phyloP scores from a whole-genome alignment of 2,113 vertebrate genomes.

The Protobothrops mucrosquamatus region DNA sequence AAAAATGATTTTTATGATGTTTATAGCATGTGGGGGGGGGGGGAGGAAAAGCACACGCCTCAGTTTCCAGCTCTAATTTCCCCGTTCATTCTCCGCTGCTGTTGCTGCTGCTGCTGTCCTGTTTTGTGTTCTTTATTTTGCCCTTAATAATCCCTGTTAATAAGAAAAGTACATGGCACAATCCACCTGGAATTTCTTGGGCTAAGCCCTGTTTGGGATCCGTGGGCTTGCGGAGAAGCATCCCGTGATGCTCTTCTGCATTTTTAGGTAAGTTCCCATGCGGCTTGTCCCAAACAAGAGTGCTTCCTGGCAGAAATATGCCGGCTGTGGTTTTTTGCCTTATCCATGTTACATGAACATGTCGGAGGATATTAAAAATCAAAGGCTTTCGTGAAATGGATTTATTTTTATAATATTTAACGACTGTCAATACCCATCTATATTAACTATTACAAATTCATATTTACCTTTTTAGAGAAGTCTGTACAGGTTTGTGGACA shows the following conservation, averaged over 20 bases:
- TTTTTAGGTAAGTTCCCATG: neutral
- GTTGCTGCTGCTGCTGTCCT: slow-evolving; percentile 14
- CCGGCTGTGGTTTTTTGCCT: slow-evolving; percentile 32
- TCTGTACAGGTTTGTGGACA: slow-evolving; percentile 2
- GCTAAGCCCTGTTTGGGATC: neutral
- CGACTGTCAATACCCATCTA: neutral
- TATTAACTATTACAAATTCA: neutral
- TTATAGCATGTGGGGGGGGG: slow-evolving; percentile 30
- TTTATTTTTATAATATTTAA: slow-evolving; percentile 81
- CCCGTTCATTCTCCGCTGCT: slow-evolving; percentile 19
- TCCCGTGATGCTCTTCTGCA: neutral
- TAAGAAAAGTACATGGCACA: neutral
- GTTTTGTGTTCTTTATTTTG: neutral
- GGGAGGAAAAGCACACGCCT: neutral
- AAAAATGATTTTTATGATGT: slow-evolving; percentile 31
- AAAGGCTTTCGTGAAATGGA: slow-evolving; percentile 62
- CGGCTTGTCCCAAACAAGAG: neutral
- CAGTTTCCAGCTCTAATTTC: neutral
- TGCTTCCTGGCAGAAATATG: neutral
- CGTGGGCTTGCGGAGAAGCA: neutral
- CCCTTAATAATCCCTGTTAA: neutral
- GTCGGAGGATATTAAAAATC: slow-evolving; percentile 41
- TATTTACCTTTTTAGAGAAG: slow-evolving; percentile 17
- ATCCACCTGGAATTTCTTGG: slow-evolving; percentile 7
- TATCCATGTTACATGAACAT: slow-evolving; percentile 52